These are phyloP conservation scores for Coregonus ussuriensis DNA, from an alignment of 2,797 vertebrate species.

Conservation along the genomic window DNA sequence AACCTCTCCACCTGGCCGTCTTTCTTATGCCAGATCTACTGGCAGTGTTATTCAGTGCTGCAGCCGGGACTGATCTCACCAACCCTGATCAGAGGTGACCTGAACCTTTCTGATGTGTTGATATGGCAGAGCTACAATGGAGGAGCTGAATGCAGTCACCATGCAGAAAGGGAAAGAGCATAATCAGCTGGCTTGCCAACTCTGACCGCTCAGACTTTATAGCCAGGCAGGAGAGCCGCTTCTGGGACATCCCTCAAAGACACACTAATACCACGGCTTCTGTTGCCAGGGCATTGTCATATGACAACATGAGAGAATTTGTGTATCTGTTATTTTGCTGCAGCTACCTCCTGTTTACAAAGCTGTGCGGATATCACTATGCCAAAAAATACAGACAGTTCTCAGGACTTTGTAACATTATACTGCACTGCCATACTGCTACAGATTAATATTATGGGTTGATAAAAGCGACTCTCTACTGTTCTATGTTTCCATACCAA, in stretches of 20 bases:
- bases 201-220: background rate
- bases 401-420: background rate
- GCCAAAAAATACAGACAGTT: background rate
- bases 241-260: background rate
- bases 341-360: background rate
- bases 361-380: background rate
- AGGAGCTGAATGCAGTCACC: background rate
- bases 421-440: background rate
- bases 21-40: slow-evolving; percentile 1
- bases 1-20: background rate
- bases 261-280: background rate
- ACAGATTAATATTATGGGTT: background rate
- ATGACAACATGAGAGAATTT: background rate
- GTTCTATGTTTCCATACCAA: background rate
- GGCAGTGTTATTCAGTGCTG: background rate
- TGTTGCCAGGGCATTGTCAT: background rate
- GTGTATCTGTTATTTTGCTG: background rate
- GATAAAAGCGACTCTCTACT: background rate
- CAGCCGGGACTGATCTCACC: background rate
- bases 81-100: background rate
- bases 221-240: background rate
- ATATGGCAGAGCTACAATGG: background rate
- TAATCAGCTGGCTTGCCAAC: background rate
- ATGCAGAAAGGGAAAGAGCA: background rate
- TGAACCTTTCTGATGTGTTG: background rate